phyloP scores from a whole-genome alignment of 2,797 vertebrate genomes.

The Carcharodon carcharias region DNA sequence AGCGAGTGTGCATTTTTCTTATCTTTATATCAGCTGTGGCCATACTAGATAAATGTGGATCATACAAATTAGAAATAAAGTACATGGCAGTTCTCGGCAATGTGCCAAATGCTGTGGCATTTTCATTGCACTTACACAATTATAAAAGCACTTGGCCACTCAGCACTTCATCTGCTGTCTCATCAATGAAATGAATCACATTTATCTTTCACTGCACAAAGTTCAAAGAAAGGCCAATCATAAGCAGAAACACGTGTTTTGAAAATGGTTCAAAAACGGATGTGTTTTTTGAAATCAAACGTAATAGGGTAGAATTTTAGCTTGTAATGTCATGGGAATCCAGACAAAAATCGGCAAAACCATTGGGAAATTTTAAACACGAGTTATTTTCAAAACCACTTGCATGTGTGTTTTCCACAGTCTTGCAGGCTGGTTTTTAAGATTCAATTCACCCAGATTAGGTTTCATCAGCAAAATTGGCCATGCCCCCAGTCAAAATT shows the following conservation, averaged over 20 bases:
- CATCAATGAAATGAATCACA: background rate
- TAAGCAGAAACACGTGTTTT: background rate
- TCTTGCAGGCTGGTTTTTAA: background rate
- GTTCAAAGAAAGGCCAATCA: background rate
- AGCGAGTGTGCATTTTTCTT: background rate
- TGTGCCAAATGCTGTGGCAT: background rate
- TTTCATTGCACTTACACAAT: background rate
- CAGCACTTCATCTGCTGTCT: constrained; percentile 31
- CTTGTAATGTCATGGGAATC: background rate
- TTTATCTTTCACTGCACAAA: constrained; percentile 8
- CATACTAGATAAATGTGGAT: background rate
- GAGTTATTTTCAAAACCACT: background rate
- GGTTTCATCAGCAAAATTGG: background rate
- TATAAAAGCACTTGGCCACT: constrained; percentile 21
- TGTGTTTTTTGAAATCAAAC: background rate
- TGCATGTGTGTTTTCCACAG: background rate
- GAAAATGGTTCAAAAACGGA: background rate
- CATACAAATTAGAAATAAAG: constrained; percentile 1
- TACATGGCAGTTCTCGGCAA: background rate
- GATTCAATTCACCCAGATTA: background rate
- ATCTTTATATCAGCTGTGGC: background rate
- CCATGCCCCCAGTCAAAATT: background rate
- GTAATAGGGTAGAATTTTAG: background rate
- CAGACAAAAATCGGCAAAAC: background rate
- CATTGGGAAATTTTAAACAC: background rate